Evolutionary conservation across 2,113 vertebrate genomes (phyloP), one percentile per base, ranked within the genome.

Genomic region (Pungitius pungitius): DNA sequence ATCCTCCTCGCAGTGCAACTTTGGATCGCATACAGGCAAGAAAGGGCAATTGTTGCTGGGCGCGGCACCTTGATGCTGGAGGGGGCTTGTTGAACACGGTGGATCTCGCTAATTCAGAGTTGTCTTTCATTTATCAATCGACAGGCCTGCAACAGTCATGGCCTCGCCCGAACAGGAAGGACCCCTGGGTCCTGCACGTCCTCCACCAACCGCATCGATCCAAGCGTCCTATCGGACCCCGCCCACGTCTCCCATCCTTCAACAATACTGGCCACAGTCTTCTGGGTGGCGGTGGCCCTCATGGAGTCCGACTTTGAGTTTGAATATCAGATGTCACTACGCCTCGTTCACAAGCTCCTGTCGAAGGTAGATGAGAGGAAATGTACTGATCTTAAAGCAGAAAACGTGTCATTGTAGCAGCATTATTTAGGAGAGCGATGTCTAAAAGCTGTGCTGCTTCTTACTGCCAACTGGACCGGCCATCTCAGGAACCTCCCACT

Each of bases 301-400:
- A 99, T 99, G 97, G 98, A 99, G 89, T 99, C 97, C 0, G 98
- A 99, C 90, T 99, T 99, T 91, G 98, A 99, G 88, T 99, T 99
- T 88, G 98, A 99, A 77, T 99, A 99, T 76, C 94, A 98, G 39
- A 98, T 99, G 98, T 96, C 97, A 1, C 89, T 99, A 60, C 90
- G 96, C 37, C 92, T 99, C 10, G 90, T 99, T 78, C 97, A 95
- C 87, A 96, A 97, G 86, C 92, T 99, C 8, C 93, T 99, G 78
- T 94, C 96, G 61, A 93, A 93, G 90, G 92, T 93, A 85, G 18
- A 81, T 20, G 1, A 56, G 18, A 56, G 57, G 13, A 55, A 66
- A 58, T 9, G 7, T 4, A 20, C 12, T 12, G 6, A 68, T 74
- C 22, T 49, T 37, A 66, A 15, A 22, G 55, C 5, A 18, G 8